These are phyloP conservation scores for Xylota segnis DNA, from an alignment of 2,888 invertebrate genomes.

Conservation along the genomic window DNA sequence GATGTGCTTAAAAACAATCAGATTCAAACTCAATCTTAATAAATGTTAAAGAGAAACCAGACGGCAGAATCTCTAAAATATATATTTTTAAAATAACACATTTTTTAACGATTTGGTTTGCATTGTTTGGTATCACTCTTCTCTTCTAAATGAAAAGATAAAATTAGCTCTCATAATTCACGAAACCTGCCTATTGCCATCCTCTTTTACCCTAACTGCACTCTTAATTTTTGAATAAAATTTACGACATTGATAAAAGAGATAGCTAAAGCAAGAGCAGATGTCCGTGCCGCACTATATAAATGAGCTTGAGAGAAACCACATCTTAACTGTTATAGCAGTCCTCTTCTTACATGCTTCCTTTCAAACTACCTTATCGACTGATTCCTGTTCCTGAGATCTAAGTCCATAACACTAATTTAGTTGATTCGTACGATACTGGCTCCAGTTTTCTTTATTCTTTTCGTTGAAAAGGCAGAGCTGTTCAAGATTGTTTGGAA, in stretches of 20 bases:
- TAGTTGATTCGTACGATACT: neutral
- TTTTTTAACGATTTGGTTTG: too few relatives aligned
- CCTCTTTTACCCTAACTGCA: neutral
- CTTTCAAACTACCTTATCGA: constrained; percentile 42
- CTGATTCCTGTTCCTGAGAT: constrained; percentile 7
- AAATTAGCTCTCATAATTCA: too few relatives aligned
- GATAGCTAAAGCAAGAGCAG: neutral
- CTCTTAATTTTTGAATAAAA: neutral
- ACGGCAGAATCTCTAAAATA: too few relatives aligned
- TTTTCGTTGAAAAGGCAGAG: neutral
- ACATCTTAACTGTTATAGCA: neutral
- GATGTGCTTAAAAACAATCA: too few relatives aligned
- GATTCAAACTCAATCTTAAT: too few relatives aligned
- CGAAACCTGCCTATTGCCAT: too few relatives aligned
- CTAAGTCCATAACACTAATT: neutral
- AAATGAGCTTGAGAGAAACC: neutral
- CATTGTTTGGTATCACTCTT: too few relatives aligned
- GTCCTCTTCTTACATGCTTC: neutral
- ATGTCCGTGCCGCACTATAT: neutral
- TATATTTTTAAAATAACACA: too few relatives aligned
- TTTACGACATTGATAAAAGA: neutral
- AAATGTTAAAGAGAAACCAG: neutral
- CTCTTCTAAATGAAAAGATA: too few relatives aligned
- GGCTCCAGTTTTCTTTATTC: neutral
- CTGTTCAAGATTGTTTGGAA: neutral